Conservation (phyloP, 1,140 invertebrate species). For the Globodera ellingtonae region DNA sequence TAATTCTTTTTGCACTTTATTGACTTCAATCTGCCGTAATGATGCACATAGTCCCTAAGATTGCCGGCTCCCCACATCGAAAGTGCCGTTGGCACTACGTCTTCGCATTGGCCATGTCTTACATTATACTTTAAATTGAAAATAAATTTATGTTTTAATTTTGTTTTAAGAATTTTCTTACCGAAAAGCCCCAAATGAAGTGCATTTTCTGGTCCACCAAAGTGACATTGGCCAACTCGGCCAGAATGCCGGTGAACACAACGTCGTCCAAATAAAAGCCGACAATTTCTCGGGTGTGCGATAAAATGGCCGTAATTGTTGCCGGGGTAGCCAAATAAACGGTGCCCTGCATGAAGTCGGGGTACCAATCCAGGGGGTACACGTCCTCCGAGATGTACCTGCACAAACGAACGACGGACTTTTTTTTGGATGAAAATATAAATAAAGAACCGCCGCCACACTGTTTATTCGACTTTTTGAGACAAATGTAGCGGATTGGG, state of each 20-base stretch:
- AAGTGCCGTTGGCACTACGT: not conserved
- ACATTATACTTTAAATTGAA: not conserved
- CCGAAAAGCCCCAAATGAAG: not conserved
- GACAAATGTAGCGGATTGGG: too few relatives aligned
- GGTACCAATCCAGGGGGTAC: conserved; percentile 24
- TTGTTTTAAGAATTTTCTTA: not conserved
- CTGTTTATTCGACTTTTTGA: too few relatives aligned
- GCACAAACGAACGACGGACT: not conserved
- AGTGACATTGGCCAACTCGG: conserved; percentile 22
- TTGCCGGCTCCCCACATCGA: not conserved
- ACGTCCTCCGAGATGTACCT: conserved; percentile 29
- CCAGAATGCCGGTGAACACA: conserved; percentile 37
- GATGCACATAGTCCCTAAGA: not conserved
- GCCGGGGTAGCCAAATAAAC: conserved; percentile 24
- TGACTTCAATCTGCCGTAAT: not conserved
- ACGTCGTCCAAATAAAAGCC: conserved; percentile 32
- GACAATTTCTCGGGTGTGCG: conserved; percentile 17
- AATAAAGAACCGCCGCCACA: too few relatives aligned
- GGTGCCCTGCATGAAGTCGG: conserved; percentile 22
- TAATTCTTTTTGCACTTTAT: not conserved
- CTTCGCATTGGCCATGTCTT: not conserved
- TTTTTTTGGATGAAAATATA: not conserved
- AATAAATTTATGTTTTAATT: not conserved
- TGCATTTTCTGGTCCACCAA: conserved; percentile 3
- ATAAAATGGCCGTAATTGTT: conserved; percentile 17